Conservation (phyloP, 2,888 invertebrate genomes). For the Bruchidius siliquastri region DNA sequence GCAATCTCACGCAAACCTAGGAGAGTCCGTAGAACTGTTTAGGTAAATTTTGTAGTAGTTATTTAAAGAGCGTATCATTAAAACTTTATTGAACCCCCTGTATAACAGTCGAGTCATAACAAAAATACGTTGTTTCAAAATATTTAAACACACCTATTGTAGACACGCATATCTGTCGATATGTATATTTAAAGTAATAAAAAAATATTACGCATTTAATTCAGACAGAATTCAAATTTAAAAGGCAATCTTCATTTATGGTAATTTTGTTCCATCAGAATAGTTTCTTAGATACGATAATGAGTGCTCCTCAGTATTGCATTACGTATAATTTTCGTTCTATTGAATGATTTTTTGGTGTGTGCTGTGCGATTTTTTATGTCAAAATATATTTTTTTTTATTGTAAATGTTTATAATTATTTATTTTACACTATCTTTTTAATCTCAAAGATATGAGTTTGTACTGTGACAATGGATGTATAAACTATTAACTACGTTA, state of each 20-base stretch:
- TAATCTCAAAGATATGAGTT: no score
- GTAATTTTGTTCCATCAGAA: neutral
- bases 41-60: no score
- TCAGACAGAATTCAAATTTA: neutral
- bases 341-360: neutral
- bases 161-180: neutral
- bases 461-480: no score
- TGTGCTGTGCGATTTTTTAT: neutral
- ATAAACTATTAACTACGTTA: no score
- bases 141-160: neutral
- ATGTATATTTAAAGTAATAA: neutral
- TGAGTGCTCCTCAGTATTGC: neutral
- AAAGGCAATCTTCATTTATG: neutral
- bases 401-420: no score
- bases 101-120: neutral
- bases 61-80: no score
- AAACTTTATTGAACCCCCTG: neutral
- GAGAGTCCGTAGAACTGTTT: no score
- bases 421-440: no score
- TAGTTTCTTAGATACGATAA: neutral
- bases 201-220: neutral
- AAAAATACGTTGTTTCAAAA: neutral
- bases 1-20: no score
- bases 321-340: neutral
- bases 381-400: no score